Evolutionary conservation across 2,888 invertebrate genomes (phyloP).

Genomic region (Scotopteryx bipunctaria): DNA sequence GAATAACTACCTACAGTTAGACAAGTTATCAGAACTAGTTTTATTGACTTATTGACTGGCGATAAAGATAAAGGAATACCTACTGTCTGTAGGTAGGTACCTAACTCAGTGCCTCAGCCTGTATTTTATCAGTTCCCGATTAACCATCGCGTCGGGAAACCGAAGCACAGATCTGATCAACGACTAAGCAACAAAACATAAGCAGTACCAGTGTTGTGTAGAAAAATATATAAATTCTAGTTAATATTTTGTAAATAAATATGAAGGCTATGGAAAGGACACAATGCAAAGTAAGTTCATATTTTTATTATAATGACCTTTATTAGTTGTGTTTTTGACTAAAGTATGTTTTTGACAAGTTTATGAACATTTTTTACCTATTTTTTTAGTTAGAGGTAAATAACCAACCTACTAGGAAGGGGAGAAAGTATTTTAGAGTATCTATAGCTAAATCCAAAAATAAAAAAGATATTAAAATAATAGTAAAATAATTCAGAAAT

Average conservation of each 20-base stretch:
- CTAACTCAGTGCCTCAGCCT: slow-evolving; percentile 34
- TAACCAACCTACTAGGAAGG: no score
- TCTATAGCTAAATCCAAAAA: no score
- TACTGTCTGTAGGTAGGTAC: slow-evolving; percentile 33
- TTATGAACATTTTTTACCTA: no score
- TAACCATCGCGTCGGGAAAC: slow-evolving; percentile 47
- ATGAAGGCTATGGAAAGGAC: slow-evolving; percentile 63
- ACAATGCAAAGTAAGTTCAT: slow-evolving; percentile 37
- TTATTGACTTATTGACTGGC: slow-evolving; percentile 55
- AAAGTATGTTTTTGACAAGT: no score
- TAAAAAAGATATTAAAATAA: no score
- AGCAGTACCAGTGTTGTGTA: slow-evolving; percentile 14
- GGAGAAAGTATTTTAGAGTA: no score
- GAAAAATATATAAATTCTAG: not conserved
- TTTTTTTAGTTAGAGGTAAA: no score
- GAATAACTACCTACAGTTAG: not conserved
- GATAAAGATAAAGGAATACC: slow-evolving; percentile 58
- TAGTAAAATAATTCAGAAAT: no score
- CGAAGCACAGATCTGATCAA: slow-evolving; percentile 27
- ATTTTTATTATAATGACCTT: not conserved
- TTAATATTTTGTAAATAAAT: slow-evolving; percentile 8
- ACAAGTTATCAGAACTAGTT: slow-evolving; percentile 17
- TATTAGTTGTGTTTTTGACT: not conserved
- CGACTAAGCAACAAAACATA: no score
- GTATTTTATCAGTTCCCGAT: slow-evolving; percentile 47